These are phyloP conservation scores for Olivierus martensii DNA, from an alignment of 1,140 invertebrate genomes.

Conservation along the genomic window DNA sequence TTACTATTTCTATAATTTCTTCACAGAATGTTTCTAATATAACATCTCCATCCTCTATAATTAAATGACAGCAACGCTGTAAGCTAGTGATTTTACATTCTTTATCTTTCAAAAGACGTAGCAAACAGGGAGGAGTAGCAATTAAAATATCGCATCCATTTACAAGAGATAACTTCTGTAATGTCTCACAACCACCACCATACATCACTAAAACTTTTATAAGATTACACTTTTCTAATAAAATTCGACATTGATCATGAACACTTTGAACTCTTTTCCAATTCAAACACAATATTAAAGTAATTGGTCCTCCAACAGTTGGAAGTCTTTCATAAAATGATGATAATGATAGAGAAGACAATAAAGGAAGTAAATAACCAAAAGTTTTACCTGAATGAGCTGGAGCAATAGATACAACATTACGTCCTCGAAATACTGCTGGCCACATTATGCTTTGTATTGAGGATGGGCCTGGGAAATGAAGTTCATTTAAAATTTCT, in stretches of 20 bases:
- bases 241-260: not conserved
- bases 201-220: not conserved
- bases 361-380: conserved; percentile 6
- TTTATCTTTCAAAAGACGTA: not conserved
- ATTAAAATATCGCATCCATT: conserved; percentile 14
- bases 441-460: conserved; percentile 13
- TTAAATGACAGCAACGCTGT: conserved; percentile 2
- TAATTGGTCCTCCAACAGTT: conserved; percentile 1
- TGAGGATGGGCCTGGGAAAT: conserved; percentile 3
- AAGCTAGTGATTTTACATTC: not conserved
- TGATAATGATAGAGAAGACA: not conserved
- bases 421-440: not conserved
- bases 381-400: conserved; percentile 12
- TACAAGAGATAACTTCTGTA: conserved; percentile 2
- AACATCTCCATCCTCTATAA: conserved; percentile 7
- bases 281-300: conserved; percentile 11
- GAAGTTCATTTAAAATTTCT: not conserved
- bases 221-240: not conserved
- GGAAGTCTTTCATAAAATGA: not conserved
- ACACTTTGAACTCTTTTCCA: conserved; percentile 10
- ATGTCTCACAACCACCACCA: conserved; percentile 2
- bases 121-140: conserved; percentile 2
- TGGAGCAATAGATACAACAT: conserved; percentile 3
- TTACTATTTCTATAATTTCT: no score
- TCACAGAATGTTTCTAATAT: not conserved